A percentile compares a stretch with the other conserved stretches of the same genome.
These are phyloP conservation scores for Oxygymnocypris stewartii DNA, from an alignment of 2,113 vertebrate species.

Conservation along the genomic window DNA sequence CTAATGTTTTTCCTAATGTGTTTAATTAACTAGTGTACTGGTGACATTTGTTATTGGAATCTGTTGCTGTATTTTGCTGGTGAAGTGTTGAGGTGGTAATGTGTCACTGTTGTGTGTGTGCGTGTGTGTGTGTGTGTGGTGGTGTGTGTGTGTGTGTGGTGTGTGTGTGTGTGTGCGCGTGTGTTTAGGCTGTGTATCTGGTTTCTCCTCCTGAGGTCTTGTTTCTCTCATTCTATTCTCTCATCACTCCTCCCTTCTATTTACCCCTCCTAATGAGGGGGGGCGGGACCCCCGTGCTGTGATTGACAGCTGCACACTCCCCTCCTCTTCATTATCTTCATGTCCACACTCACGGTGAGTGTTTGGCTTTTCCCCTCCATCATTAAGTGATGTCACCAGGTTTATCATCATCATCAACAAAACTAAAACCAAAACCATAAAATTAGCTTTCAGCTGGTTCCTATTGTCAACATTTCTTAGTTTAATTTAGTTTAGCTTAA, in stretches of 20 bases:
- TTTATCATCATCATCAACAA: slow-evolving; percentile 16
- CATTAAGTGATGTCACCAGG: slow-evolving; percentile 30
- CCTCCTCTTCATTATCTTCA: slow-evolving; percentile 52
- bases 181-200: slow-evolving; percentile 35
- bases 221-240: slow-evolving; percentile 44
- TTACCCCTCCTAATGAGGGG: slow-evolving; percentile 97
- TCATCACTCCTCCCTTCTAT: slow-evolving; percentile 80
- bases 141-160: slow-evolving; percentile 14
- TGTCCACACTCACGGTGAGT: slow-evolving; percentile 60
- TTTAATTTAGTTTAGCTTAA: background rate
- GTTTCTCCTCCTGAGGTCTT: slow-evolving; percentile 54
- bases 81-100: slow-evolving; percentile 54
- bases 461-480: background rate
- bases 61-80: background rate
- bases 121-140: slow-evolving; percentile 17
- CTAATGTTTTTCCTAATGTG: too few species aligned
- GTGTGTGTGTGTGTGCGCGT: background rate
- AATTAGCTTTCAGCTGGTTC: background rate
- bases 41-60: background rate
- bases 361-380: slow-evolving; percentile 23
- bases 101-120: slow-evolving; percentile 54
- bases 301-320: slow-evolving; percentile 89
- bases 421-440: background rate
- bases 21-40: too few species aligned
- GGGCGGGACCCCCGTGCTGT: slow-evolving; percentile 80